phyloP scores from a whole-genome alignment of 2,797 vertebrate genomes.

The Channallabes apus region DNA sequence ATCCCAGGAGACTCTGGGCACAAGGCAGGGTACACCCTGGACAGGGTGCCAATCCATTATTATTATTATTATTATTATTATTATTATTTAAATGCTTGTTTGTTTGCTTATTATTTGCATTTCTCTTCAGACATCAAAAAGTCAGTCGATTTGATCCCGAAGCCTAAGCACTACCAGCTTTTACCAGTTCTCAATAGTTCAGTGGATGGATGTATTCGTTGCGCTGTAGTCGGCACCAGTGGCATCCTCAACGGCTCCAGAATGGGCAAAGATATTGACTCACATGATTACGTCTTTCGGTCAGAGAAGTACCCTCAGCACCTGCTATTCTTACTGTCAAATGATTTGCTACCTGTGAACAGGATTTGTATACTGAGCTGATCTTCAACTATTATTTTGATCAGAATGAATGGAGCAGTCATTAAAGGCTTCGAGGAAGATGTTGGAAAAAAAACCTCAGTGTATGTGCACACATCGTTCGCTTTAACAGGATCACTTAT shows the following conservation, averaged over 20 bases:
- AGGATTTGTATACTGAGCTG: neutral
- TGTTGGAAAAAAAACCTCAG: slow-evolving; percentile 84
- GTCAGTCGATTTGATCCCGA: slow-evolving; percentile 65
- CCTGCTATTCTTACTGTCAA: neutral
- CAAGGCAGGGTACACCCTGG: too few species aligned
- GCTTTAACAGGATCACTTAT: slow-evolving; percentile 68
- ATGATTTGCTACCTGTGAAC: neutral
- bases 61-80: too few species aligned
- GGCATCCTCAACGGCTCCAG: slow-evolving; percentile 84
- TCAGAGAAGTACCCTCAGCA: slow-evolving; percentile 55
- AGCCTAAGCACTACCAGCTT: slow-evolving; percentile 64
- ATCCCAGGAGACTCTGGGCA: too few species aligned
- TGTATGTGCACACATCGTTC: slow-evolving; percentile 85
- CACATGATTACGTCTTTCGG: slow-evolving; percentile 87
- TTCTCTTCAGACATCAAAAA: slow-evolving; percentile 63
- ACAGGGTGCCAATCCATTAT: too few species aligned
- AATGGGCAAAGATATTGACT: slow-evolving; percentile 83
- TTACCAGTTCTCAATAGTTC: slow-evolving; percentile 63
- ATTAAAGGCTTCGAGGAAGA: slow-evolving; percentile 81
- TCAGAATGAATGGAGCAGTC: slow-evolving; percentile 82
- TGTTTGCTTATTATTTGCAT: slow-evolving; percentile 51
- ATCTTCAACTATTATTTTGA: neutral
- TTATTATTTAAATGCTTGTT: too few species aligned
- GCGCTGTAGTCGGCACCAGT: slow-evolving; percentile 83
- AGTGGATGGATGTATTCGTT: slow-evolving; percentile 69